These are phyloP conservation scores for Carollia perspicillata DNA, from an alignment of 2,113 vertebrate genomes.

Conservation along the genomic window DNA sequence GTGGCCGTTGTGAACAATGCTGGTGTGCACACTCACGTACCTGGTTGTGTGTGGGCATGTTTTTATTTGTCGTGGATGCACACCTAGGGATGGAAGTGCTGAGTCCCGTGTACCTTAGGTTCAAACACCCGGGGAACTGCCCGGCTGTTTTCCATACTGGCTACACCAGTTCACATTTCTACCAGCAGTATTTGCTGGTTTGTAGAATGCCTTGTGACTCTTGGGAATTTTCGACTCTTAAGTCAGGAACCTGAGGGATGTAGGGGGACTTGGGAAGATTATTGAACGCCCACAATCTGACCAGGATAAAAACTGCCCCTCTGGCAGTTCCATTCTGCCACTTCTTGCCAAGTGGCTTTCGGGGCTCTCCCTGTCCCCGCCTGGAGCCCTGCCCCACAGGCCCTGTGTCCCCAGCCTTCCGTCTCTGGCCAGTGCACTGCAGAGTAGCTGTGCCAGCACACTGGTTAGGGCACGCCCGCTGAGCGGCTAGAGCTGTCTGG, in stretches of 20 bases:
- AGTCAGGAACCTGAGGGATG: background rate
- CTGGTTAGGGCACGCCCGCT: background rate
- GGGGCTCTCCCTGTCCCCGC: background rate
- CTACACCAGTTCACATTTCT: background rate
- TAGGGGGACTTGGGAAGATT: background rate
- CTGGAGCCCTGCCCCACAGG: background rate
- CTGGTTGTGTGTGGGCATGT: too few species aligned
- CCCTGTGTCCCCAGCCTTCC: rapidly evolving
- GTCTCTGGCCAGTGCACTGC: rapidly evolving
- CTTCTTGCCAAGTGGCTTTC: rapidly evolving
- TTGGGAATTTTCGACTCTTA: background rate
- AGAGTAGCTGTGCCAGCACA: rapidly evolving
- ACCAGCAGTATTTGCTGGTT: background rate
- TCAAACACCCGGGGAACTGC: too few species aligned
- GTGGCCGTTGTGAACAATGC: too few species aligned
- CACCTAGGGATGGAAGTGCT: too few species aligned
- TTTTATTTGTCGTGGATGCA: too few species aligned
- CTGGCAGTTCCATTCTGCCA: background rate
- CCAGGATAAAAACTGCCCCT: background rate
- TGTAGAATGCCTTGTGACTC: background rate
- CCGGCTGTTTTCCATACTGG: too few species aligned
- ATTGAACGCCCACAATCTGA: background rate
- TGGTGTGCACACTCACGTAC: too few species aligned
- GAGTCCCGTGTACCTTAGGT: too few species aligned
- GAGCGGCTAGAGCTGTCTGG: background rate